phyloP scores from a whole-genome alignment of 2,797 vertebrate genomes.

The Karalla daura region DNA sequence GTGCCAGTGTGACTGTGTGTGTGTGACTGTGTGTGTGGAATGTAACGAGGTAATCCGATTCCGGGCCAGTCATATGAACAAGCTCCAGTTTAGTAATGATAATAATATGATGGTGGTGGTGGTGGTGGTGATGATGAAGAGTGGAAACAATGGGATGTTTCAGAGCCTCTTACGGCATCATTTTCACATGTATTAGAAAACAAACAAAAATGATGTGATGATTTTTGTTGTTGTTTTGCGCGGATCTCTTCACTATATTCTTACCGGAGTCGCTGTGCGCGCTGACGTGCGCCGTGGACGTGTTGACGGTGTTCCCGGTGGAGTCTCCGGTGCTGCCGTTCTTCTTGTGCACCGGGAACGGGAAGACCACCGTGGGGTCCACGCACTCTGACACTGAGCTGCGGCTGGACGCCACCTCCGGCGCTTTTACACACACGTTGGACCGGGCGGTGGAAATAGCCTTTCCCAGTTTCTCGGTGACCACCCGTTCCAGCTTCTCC shows the following conservation, averaged over 20 bases:
- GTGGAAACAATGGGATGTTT: background rate
- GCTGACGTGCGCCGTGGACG: constrained; percentile 69
- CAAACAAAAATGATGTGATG: background rate
- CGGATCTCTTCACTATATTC: too few species aligned
- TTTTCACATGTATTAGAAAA: too few species aligned
- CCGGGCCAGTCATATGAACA: constrained; percentile 79
- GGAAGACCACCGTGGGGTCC: constrained; percentile 93
- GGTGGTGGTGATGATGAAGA: background rate
- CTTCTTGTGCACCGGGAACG: constrained; percentile 91
- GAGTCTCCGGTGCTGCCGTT: constrained; percentile 71
- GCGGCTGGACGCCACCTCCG: constrained; percentile 80
- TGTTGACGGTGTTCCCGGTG: constrained; percentile 48
- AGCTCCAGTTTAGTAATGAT: constrained; percentile 55
- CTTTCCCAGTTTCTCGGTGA: constrained; percentile 92
- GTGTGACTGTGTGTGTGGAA: constrained; percentile 48
- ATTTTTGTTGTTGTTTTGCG: too few species aligned
- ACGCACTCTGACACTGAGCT: constrained; percentile 89
- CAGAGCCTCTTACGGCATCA: too few species aligned
- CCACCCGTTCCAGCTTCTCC: constrained; percentile 94
- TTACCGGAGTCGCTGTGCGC: constrained; percentile 93
- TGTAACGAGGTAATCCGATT: constrained; percentile 81
- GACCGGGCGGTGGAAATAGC: constrained; percentile 68
- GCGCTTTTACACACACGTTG: constrained; percentile 67
- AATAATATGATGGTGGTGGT: too few species aligned
- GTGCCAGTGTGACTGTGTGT: constrained; percentile 13